Evolutionary conservation across 2,113 vertebrate genomes (phyloP), one percentile per base, ranked within the genome.

Genomic region (Athene cunicularia): DNA sequence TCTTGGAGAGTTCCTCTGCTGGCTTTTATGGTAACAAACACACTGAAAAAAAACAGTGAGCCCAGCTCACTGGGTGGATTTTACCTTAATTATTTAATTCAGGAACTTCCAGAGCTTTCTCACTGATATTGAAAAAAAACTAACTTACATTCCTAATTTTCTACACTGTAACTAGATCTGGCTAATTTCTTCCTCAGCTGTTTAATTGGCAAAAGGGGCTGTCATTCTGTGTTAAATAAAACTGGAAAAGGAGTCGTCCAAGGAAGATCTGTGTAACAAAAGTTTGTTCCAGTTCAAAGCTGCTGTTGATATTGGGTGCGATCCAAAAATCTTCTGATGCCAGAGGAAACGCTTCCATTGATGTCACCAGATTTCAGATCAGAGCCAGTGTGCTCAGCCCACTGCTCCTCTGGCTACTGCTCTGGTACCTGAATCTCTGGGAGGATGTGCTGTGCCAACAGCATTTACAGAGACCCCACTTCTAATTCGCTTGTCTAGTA

Each of bases 111-210:
- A 72, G 71, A 82, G 27, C 43, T 72, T 91, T 88, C 35, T 80
- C 37, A 71, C n/a, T 84, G 47, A 74, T 77, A 58, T 32, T 62
- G 52, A 56, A 84, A 84, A 92, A 92, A 82, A 81, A 19, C 28
- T 82, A 49, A 60, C 35, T 76, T 71, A 33, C 0, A 0, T 60
- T 77, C 66, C 49, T 84, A 77, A 87, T 90, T 85, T 88, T 81
- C 24, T 71, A 45, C 13, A 7, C 33, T 70, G 14, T 66, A 74
- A 91, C 63, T 80, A 87, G 72, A 53, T 53, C 56, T 77, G 68
- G 76, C 45, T 94, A 89, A 93, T 93, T 91, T 96, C 47, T 84
- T 89, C n/a, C 59, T 50, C 60, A 87, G 64, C 60, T 93, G 84
- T 90, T 90, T 79, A 76, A 73, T 77, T 91, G 92, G 49, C 47